Conservation (phyloP, 2,113 vertebrate species). For the Calidris pygmaea region DNA sequence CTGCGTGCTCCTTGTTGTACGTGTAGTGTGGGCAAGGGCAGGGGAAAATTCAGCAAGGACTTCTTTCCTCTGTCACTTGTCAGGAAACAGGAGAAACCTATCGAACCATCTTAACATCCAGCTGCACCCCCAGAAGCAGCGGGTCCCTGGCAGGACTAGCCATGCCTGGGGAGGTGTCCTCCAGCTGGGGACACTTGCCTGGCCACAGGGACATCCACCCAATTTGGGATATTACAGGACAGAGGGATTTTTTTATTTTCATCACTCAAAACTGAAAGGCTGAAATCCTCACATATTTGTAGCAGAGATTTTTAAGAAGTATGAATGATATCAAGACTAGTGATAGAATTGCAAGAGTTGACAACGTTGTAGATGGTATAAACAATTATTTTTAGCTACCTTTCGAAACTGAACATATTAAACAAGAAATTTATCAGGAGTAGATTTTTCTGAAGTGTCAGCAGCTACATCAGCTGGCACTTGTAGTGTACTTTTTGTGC, state of each 20-base stretch:
- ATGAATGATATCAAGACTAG: not conserved
- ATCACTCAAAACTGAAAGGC: not conserved
- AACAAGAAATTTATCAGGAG: conserved; percentile 31
- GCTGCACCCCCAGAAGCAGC: not conserved
- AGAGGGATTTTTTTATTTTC: not conserved
- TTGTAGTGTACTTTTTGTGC: not conserved
- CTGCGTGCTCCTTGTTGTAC: accelerated
- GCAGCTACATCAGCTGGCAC: not conserved
- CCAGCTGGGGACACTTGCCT: not conserved
- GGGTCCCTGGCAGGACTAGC: not conserved
- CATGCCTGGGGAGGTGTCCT: accelerated
- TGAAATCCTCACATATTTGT: not conserved
- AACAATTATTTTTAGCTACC: conserved; percentile 55
- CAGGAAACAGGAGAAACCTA: not conserved
- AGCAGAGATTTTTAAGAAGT: not conserved
- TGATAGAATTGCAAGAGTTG: not conserved
- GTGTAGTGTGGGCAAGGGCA: not conserved
- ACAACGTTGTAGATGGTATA: not conserved
- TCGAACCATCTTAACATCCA: not conserved
- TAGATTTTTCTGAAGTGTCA: conserved; percentile 33
- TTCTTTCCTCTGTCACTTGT: not conserved
- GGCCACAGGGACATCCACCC: accelerated
- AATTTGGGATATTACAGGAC: not conserved
- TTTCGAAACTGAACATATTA: conserved; percentile 54
- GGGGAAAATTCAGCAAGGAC: not conserved